phyloP scores from a whole-genome alignment of 2,797 vertebrate species.

The Rhinogobio ventralis region DNA sequence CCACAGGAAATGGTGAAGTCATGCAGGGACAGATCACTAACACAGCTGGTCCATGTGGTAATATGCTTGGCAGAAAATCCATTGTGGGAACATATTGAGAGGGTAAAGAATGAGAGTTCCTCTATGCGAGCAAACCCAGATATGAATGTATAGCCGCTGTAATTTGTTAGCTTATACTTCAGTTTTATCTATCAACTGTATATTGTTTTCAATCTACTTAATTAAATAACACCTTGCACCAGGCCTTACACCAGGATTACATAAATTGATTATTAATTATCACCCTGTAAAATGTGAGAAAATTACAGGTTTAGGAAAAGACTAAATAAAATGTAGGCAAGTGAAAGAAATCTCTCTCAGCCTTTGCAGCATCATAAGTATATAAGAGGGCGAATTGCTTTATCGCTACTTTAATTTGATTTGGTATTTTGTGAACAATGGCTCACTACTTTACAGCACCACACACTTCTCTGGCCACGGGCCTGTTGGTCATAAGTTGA shows the following conservation, averaged over 20 bases:
- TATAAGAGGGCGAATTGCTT: not conserved
- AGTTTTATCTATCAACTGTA: not conserved
- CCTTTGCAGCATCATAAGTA: not conserved
- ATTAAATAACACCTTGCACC: not conserved
- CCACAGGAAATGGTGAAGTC: too few relatives aligned
- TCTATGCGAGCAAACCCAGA: not conserved
- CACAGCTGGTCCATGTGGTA: too few relatives aligned
- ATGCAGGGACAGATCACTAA: too few relatives aligned
- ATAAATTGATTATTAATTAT: not conserved
- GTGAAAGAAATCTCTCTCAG: not conserved
- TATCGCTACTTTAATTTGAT: not conserved
- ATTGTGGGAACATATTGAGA: too few relatives aligned
- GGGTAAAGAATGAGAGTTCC: not conserved
- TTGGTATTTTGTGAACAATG: not conserved
- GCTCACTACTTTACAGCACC: not conserved
- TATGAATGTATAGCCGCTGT: not conserved
- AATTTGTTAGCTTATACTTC: not conserved
- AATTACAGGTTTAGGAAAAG: not conserved
- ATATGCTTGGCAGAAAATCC: too few relatives aligned
- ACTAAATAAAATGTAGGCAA: not conserved
- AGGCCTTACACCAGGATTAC: not conserved
- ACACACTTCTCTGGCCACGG: not conserved
- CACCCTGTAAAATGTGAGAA: not conserved
- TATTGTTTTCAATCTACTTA: slow-evolving; percentile 1
- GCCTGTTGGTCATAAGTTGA: not conserved